These are phyloP conservation scores for Nematolebias whitei DNA, from an alignment of 2,113 vertebrate genomes.

Conservation along the genomic window DNA sequence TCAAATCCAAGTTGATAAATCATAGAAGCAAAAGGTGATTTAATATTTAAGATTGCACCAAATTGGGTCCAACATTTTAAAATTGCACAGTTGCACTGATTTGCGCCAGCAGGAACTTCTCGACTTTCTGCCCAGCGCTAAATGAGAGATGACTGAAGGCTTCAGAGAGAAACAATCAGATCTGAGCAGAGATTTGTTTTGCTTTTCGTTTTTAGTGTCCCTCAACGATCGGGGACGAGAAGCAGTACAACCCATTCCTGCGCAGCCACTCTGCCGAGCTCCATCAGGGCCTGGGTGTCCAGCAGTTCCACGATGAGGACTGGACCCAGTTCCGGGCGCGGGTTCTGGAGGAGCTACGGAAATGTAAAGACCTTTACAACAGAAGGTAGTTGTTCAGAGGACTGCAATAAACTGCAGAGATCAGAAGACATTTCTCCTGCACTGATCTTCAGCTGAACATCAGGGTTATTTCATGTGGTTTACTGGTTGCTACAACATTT, in stretches of 20 bases:
- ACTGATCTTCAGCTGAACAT: not conserved
- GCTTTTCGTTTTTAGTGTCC: conserved; percentile 82
- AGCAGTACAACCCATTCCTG: conserved; percentile 94
- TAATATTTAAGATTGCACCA: not conserved
- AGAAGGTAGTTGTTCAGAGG: conserved; percentile 60
- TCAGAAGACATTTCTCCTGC: not conserved
- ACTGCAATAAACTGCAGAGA: not conserved
- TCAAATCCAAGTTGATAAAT: not conserved
- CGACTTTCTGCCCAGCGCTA: not conserved
- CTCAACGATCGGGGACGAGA: conserved; percentile 92
- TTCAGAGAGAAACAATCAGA: not conserved
- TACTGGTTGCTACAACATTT: too few species aligned
- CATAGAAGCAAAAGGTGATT: not conserved
- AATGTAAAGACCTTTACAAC: conserved; percentile 90
- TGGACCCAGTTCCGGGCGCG: conserved; percentile 85
- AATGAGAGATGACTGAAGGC: not conserved
- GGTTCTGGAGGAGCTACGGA: conserved; percentile 88
- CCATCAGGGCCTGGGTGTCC: conserved; percentile 85
- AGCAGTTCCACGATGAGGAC: conserved; percentile 78
- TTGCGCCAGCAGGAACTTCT: not conserved
- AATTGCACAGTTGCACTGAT: not conserved
- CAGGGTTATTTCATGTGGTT: too few species aligned
- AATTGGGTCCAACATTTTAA: not conserved
- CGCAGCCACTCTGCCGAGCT: conserved; percentile 86
- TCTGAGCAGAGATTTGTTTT: not conserved